Conservation (phyloP, 2,797 vertebrate genomes). For the Chanos chanos region DNA sequence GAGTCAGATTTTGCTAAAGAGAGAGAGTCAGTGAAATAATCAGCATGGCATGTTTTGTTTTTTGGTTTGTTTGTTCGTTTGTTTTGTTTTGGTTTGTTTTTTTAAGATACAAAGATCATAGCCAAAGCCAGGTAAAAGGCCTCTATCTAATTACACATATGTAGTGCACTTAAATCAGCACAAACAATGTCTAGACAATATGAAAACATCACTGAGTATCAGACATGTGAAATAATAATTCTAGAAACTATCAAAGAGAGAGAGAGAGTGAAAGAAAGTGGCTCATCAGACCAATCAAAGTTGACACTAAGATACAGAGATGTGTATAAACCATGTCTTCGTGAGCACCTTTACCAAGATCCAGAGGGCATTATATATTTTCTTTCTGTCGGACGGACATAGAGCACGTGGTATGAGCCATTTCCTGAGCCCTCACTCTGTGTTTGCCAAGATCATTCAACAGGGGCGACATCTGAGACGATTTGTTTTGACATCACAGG, state of each 20-base stretch:
- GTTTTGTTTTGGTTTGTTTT: conserved; percentile 1
- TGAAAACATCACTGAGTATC: neutral
- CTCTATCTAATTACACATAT: too few species aligned
- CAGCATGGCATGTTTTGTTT: neutral
- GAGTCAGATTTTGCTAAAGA: too few species aligned
- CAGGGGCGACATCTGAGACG: conserved; percentile 40
- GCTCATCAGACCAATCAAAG: conserved; percentile 45
- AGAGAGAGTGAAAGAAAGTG: conserved; percentile 19
- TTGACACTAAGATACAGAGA: conserved; percentile 41
- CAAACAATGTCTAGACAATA: too few species aligned
- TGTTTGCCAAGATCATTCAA: conserved; percentile 37
- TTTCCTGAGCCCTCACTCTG: conserved; percentile 21
- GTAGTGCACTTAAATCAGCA: too few species aligned
- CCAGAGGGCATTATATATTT: conserved; percentile 38
- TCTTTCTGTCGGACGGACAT: conserved; percentile 42
- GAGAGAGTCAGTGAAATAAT: too few species aligned
- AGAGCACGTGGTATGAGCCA: conserved; percentile 32
- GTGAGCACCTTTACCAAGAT: conserved; percentile 47
- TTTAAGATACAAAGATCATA: too few species aligned
- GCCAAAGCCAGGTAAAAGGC: too few species aligned
- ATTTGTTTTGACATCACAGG: conserved; percentile 49
- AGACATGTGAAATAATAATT: conserved; percentile 25
- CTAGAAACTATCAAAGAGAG: too few species aligned
- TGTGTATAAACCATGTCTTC: conserved; percentile 40
- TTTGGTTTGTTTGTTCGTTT: neutral